Conservation (phyloP, 2,888 invertebrate genomes). For the Xestia rhomboidea region DNA sequence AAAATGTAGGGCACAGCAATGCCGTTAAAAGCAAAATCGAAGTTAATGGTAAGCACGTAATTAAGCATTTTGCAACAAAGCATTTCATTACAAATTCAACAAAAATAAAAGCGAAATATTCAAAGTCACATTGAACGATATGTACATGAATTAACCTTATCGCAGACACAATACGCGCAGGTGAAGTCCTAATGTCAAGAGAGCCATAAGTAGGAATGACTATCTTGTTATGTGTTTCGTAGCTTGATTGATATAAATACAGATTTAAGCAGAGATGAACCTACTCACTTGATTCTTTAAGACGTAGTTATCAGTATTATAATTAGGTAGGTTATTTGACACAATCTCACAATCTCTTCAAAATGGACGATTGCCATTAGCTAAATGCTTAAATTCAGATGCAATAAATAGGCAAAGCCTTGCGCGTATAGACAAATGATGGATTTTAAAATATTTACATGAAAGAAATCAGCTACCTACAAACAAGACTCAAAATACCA, state of each 20-base stretch:
- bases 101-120: constrained; percentile 8
- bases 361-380: not conserved
- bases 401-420: not conserved
- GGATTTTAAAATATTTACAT: not conserved
- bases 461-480: not conserved
- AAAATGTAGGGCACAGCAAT: not conserved
- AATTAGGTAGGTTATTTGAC: not conserved
- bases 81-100: not conserved
- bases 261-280: not conserved
- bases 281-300: not conserved
- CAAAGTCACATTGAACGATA: constrained; percentile 34
- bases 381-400: not conserved
- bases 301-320: not conserved
- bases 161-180: constrained; percentile 11
- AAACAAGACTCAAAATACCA: not conserved
- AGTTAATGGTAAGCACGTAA: not conserved
- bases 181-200: constrained; percentile 35
- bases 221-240: not conserved
- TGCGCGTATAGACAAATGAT: not conserved
- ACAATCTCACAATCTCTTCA: not conserved
- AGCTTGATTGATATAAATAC: not conserved
- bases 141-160: constrained; percentile 45
- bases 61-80: not conserved
- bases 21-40: not conserved
- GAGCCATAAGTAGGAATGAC: not conserved